Conservation (phyloP, 2,888 invertebrate genomes). For the Pandemis corylana region DNA sequence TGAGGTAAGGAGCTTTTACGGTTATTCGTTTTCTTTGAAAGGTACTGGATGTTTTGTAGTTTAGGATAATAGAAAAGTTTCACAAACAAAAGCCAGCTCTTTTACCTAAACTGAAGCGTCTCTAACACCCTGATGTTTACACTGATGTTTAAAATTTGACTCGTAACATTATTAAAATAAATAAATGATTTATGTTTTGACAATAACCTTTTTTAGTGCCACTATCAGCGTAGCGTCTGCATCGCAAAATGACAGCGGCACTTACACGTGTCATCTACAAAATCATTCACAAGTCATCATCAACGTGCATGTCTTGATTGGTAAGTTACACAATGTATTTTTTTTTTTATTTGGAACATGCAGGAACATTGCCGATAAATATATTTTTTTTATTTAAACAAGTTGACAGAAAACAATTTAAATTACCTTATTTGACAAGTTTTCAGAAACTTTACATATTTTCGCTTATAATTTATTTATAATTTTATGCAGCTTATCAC, state of each 20-base stretch:
- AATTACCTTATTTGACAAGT: no score
- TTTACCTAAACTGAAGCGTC: background rate
- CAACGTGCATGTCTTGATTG: conserved; percentile 88
- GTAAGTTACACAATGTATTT: conserved; percentile 68
- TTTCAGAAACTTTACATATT: no score
- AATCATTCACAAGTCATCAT: conserved; percentile 87
- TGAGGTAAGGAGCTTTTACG: conserved; percentile 64
- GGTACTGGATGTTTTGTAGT: background rate
- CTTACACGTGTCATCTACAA: conserved; percentile 87
- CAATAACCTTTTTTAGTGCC: conserved; percentile 61
- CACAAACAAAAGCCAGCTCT: background rate
- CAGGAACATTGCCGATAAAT: no score
- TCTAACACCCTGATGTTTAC: background rate
- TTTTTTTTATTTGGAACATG: background rate
- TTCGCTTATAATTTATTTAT: no score
- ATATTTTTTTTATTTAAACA: no score
- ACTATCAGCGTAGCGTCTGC: conserved; percentile 83
- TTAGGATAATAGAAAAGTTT: conserved; percentile 16
- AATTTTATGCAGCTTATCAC: no score
- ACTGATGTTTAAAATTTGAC: background rate
- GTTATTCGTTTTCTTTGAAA: conserved; percentile 37
- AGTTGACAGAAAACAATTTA: no score
- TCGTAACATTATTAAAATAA: no score
- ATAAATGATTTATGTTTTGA: no score
- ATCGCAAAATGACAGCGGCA: conserved; percentile 87